Percentiles rank a stretch among this genome's conserved stretches.
Evolutionary conservation across 2,888 invertebrate species (phyloP).

Genomic region (Lycocerus yunnanus): DNA sequence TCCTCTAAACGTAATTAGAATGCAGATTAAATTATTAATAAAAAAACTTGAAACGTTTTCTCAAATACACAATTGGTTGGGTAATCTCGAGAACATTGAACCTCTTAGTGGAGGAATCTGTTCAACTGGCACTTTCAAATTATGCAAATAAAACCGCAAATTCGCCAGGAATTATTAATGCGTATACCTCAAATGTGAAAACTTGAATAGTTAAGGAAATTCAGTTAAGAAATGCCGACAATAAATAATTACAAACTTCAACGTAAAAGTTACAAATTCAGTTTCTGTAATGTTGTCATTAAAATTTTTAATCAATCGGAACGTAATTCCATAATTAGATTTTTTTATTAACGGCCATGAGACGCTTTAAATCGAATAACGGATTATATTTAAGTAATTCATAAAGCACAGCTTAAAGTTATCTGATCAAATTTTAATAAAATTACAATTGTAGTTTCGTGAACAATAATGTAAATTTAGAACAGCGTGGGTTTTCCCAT

Average conservation of each 20-base stretch:
- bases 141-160: slow-evolving; percentile 14
- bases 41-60: background rate
- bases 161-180: slow-evolving; percentile 4
- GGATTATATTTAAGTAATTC: background rate
- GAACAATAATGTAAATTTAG: slow-evolving; percentile 1
- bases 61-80: slow-evolving; percentile 1
- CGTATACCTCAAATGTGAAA: background rate
- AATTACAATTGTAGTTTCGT: background rate
- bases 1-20: background rate
- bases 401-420: background rate
- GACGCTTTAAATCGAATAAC: background rate
- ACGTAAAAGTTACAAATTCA: background rate
- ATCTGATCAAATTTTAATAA: background rate
- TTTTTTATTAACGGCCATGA: background rate
- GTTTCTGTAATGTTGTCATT: background rate
- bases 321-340: background rate
- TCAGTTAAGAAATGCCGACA: background rate
- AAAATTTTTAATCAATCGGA: background rate
- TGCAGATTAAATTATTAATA: background rate
- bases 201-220: slow-evolving; percentile 8
- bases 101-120: background rate
- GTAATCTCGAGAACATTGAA: slow-evolving; percentile 3
- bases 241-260: background rate
- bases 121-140: slow-evolving; percentile 4
- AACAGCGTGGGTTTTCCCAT: background rate